These are phyloP conservation scores for Scleropages formosus DNA, from an alignment of 2,797 vertebrate genomes.

Conservation along the genomic window DNA sequence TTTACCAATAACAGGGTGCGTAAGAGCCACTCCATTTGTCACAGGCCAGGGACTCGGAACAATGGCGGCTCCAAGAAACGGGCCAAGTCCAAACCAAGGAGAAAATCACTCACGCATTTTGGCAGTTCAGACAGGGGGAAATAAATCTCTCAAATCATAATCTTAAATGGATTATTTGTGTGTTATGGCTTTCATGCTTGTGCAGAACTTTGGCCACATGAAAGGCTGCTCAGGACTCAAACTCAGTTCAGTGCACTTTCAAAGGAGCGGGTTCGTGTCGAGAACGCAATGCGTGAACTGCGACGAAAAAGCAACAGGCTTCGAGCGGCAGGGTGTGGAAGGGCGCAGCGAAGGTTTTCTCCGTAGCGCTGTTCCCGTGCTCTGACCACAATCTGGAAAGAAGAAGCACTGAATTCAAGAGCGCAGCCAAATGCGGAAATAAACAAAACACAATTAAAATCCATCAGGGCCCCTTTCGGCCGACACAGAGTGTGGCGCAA, in stretches of 20 bases:
- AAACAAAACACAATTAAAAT: slow-evolving; percentile 8
- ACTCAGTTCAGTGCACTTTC: not conserved
- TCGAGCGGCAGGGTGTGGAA: not conserved
- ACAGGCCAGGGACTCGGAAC: slow-evolving; percentile 16
- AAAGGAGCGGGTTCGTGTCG: not conserved
- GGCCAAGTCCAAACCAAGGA: not conserved
- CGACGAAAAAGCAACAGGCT: not conserved
- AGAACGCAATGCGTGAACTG: not conserved
- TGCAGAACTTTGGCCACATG: not conserved
- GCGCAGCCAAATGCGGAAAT: slow-evolving; percentile 17
- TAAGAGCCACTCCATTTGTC: slow-evolving; percentile 18
- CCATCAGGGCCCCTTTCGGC: not conserved
- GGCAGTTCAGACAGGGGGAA: not conserved
- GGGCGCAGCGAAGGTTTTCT: slow-evolving; percentile 4
- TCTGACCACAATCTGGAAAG: not conserved
- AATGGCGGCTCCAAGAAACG: not conserved
- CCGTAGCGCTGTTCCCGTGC: not conserved
- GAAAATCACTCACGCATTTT: slow-evolving; percentile 19
- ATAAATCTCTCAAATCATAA: slow-evolving; percentile 1
- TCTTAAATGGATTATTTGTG: slow-evolving; percentile 21
- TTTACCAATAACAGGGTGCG: slow-evolving; percentile 10
- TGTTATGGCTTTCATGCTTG: not conserved
- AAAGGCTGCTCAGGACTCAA: not conserved
- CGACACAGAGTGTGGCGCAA: not conserved
- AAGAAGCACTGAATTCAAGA: not conserved